phyloP scores from a whole-genome alignment of 2,113 vertebrate genomes.

The Gnathonemus echidnorhynchus region DNA sequence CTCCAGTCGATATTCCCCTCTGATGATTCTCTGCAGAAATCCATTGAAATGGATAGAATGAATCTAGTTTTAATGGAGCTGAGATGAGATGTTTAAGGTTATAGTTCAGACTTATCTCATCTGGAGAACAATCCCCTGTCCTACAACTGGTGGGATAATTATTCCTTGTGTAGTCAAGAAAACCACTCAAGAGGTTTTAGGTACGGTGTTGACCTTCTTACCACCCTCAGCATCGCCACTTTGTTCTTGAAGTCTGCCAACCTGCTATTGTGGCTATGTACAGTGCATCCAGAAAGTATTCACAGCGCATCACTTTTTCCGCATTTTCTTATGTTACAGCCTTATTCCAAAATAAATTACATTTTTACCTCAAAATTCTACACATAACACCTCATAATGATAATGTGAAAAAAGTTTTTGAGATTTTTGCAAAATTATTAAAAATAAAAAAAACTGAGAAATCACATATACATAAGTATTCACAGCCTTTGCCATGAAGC shows the following conservation, averaged over 20 bases:
- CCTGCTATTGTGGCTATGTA: background rate
- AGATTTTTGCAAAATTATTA: too few species aligned
- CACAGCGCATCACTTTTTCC: too few species aligned
- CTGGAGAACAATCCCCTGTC: background rate
- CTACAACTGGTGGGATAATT: background rate
- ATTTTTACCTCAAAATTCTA: too few species aligned
- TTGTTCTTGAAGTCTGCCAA: background rate
- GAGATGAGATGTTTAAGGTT: background rate
- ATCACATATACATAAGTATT: too few species aligned
- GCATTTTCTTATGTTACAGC: too few species aligned
- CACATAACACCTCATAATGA: too few species aligned
- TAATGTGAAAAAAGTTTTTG: too few species aligned
- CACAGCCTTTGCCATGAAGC: too few species aligned
- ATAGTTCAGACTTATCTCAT: background rate
- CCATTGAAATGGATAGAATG: background rate
- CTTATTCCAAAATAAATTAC: too few species aligned
- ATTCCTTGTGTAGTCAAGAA: background rate
- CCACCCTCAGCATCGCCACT: background rate
- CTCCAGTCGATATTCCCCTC: slow-evolving; percentile 28
- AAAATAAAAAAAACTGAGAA: too few species aligned
- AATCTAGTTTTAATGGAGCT: background rate
- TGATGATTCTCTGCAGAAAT: background rate
- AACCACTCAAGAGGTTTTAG: background rate
- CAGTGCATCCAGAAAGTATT: too few species aligned
- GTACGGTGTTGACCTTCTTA: background rate